Evolutionary conservation across 2,888 invertebrate species (phyloP).

Genomic region (Latrodectus elegans): DNA sequence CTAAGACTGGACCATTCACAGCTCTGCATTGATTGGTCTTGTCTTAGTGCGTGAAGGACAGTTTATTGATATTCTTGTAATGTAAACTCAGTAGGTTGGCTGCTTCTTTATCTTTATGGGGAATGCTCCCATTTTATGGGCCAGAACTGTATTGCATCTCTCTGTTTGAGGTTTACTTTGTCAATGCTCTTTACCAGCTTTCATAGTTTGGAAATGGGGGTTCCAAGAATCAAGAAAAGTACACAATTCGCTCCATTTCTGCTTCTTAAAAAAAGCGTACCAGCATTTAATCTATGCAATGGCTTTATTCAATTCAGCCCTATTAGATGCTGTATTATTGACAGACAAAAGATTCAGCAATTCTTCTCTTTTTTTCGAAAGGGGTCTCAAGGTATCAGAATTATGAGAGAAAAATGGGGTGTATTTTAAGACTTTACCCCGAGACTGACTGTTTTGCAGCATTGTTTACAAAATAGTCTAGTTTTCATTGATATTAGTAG

Average conservation of each 20-base stretch:
- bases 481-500: background rate
- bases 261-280: background rate
- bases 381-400: background rate
- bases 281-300: slow-evolving; percentile 8
- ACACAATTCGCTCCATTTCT: slow-evolving; percentile 2
- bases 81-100: background rate
- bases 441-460: background rate
- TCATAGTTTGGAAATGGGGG: background rate
- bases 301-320: background rate
- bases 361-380: background rate
- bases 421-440: background rate
- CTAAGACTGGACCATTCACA: too few relatives aligned
- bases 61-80: background rate
- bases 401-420: background rate
- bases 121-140: background rate
- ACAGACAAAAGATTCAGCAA: background rate
- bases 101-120: background rate
- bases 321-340: background rate
- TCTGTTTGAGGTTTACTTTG: background rate
- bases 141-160: background rate
- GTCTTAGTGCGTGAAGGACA: background rate
- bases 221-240: background rate
- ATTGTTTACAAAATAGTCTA: background rate
- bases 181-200: slow-evolving; percentile 7
- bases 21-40: background rate